Evolutionary conservation across 2,888 invertebrate species (phyloP).

Genomic region (Drosophila cyrtoloma): DNA sequence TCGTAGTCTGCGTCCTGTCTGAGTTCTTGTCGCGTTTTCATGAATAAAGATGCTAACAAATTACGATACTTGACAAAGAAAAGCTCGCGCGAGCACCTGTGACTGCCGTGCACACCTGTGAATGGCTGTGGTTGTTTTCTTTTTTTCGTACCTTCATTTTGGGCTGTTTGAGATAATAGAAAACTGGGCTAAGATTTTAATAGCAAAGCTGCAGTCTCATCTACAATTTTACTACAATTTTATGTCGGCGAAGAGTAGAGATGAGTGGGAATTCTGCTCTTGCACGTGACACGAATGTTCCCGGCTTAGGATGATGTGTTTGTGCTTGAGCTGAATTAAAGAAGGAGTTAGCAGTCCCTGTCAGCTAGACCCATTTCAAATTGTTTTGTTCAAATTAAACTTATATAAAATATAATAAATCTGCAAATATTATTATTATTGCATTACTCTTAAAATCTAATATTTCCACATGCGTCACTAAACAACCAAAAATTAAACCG

Average conservation of each 20-base stretch:
- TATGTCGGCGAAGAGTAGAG: not conserved
- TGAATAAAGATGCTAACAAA: slow-evolving; percentile 73
- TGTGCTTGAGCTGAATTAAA: not conserved
- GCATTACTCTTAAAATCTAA: not conserved
- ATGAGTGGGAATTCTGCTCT: not conserved
- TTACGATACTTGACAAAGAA: slow-evolving; percentile 64
- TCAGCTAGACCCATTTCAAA: not conserved
- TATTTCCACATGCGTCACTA: not conserved
- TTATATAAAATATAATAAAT: not conserved
- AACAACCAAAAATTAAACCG: not conserved
- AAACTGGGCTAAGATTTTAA: slow-evolving; percentile 74
- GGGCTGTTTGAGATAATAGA: slow-evolving; percentile 40
- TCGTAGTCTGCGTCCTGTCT: slow-evolving; percentile 52
- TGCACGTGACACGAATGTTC: not conserved
- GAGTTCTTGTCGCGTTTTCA: slow-evolving; percentile 44
- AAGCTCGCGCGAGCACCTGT: slow-evolving; percentile 54
- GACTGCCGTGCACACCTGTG: slow-evolving; percentile 55
- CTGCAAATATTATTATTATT: not conserved
- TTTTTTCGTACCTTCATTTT: slow-evolving; percentile 22
- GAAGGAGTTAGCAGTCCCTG: not conserved
- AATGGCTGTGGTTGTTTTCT: slow-evolving; percentile 18
- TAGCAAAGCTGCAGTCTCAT: slow-evolving; percentile 30
- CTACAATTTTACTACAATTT: slow-evolving; percentile 15
- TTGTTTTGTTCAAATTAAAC: not conserved
- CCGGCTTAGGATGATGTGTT: not conserved